Conservation (phyloP, 2,113 vertebrate genomes). For the Pyxicephalus adspersus region DNA sequence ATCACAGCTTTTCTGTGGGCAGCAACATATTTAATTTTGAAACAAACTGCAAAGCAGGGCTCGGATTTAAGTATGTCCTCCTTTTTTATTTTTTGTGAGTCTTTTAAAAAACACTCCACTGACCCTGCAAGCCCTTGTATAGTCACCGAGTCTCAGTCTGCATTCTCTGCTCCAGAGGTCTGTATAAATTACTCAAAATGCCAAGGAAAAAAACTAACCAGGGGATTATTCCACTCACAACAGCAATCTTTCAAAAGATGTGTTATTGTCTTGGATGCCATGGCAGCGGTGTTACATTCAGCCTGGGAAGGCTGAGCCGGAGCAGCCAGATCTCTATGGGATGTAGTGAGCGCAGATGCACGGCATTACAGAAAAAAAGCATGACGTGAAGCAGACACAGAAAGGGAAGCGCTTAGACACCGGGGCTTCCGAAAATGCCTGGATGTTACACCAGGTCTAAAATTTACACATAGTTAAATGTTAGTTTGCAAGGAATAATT, state of each 20-base stretch:
- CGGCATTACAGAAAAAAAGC: background rate
- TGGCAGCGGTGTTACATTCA: conserved; percentile 25
- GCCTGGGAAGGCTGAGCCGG: background rate
- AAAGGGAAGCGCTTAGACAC: background rate
- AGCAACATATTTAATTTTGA: conserved; percentile 35
- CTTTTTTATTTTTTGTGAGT: background rate
- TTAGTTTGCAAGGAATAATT: too few species aligned
- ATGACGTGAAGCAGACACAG: background rate
- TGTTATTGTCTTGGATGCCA: conserved; percentile 19
- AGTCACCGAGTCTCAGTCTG: conserved; percentile 6
- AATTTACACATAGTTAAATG: background rate
- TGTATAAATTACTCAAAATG: conserved; percentile 47
- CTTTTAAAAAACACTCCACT: conserved; percentile 24
- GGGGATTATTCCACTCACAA: conserved; percentile 38
- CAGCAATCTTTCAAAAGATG: conserved; percentile 40
- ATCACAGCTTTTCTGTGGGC: conserved; percentile 21
- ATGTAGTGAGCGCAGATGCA: background rate
- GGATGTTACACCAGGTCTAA: background rate
- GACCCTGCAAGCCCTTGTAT: conserved; percentile 26
- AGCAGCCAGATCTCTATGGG: conserved; percentile 5
- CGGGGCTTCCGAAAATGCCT: conserved; percentile 2
- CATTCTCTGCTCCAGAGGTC: conserved; percentile 33
- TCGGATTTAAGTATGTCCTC: background rate
- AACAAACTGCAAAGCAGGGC: background rate
- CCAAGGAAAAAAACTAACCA: conserved; percentile 29